Conservation (phyloP, 1,140 invertebrate species). For the Maniola jurtina region DNA sequence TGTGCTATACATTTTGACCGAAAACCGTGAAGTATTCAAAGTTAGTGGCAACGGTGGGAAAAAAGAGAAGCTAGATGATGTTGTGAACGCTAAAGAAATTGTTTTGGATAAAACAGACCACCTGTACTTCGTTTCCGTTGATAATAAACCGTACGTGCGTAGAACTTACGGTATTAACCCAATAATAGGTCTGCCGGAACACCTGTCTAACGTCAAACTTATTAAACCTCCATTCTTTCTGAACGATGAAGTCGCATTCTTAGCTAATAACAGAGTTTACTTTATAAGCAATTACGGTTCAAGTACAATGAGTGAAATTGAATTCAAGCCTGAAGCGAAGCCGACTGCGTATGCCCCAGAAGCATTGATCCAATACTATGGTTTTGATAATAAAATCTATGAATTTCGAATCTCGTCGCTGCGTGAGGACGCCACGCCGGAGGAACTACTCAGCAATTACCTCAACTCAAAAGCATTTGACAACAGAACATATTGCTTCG, state of each 20-base stretch:
- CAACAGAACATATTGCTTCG: no score
- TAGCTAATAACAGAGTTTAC: conserved; percentile 40
- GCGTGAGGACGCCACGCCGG: no score
- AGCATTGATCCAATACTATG: conserved; percentile 52
- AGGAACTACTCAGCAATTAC: no score
- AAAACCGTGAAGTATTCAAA: conserved; percentile 48
- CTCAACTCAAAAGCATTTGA: no score
- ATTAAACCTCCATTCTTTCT: conserved; percentile 48
- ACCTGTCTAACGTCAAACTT: conserved; percentile 32
- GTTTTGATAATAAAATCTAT: conserved; percentile 56
- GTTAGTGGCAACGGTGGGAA: conserved; percentile 49
- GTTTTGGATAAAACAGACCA: conserved; percentile 50
- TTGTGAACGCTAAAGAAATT: conserved; percentile 47
- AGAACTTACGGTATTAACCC: conserved; percentile 39
- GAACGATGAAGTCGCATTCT: conserved; percentile 38
- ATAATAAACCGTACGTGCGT: conserved; percentile 45
- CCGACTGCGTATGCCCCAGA: conserved; percentile 53
- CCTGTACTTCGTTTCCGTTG: conserved; percentile 45
- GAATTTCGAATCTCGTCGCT: conserved; percentile 30
- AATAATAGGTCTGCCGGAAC: conserved; percentile 41
- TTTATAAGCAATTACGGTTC: conserved; percentile 43
- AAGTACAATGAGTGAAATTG: conserved; percentile 28
- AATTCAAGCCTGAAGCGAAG: conserved; percentile 32
- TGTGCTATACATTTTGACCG: conserved; percentile 52
- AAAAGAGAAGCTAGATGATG: conserved; percentile 46